Base-by-base conservation (phyloP, 2,888 invertebrate genomes). In the Apeira syringaria region DNA sequence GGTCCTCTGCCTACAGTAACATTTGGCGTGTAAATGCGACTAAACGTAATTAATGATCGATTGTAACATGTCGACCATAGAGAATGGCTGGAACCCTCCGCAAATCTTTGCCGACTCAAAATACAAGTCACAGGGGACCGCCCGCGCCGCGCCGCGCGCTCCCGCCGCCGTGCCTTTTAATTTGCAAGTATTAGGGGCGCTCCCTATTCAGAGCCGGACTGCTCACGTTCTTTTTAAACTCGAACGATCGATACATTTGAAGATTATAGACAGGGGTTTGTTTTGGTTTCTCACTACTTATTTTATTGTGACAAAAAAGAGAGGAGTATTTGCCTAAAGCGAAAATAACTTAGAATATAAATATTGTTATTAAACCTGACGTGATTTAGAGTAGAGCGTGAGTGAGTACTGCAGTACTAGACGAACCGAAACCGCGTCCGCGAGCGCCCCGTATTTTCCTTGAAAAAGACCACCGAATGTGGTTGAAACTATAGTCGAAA, bases 41-140 rank as follows among this genome's bases (percentile, higher is more conserved):
- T 80, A 80, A 85, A 84, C 78, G 81, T 84, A 87, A 89, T 89
- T 88, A 87, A 86, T 84, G 85, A 85, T 83, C 79, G 84, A 89
- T 87, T 84, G 81, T 73, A 75, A 68, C 72, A 71, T 71, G 73
- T 70, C 72, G 69, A 72, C 76, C 74, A 68, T 72, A 63, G 71
- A 69, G 74, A 77, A 75, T 69, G 20, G 20, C 20, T 20, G 59
- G 67, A 44, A 76, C 80, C 83, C 84, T 80, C 72, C 67, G 76
- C 79, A 77, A 85, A 85, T 85, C 85, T 81, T 81, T 80, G 66
- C 75, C 71, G 68, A 67, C 68, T 68, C 77, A 70, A 79, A 84
- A 84, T 79, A 69, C 70, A 59, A 71, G 67, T 76, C 83, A 77
- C 78, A 51, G 47, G 82, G 78, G 86, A 74, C 56, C 59, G n/a